Percentiles rank a stretch among this genome's conserved stretches.
phyloP scores from a whole-genome alignment of 2,888 invertebrate species.

The Drosophila ustulata region DNA sequence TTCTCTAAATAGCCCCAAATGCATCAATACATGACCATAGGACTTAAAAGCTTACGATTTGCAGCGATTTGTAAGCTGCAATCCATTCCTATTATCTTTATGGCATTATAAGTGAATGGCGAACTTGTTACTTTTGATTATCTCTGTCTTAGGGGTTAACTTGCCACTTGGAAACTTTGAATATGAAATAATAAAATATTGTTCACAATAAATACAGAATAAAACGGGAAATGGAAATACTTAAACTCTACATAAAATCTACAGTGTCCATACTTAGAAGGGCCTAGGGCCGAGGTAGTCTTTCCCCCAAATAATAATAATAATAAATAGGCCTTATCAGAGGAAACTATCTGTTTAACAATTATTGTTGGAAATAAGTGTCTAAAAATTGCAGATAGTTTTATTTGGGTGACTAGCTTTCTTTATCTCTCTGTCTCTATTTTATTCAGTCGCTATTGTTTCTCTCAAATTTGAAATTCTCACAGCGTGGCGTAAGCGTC shows the following conservation, averaged over 20 bases:
- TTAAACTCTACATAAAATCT: no score
- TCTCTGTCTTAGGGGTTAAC: conserved; percentile 15
- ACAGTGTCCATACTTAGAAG: no score
- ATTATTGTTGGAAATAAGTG: not conserved
- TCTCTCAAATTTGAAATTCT: conserved; percentile 10
- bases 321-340: no score
- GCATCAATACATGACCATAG: not conserved
- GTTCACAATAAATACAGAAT: no score
- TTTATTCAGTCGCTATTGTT: not conserved
- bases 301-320: no score
- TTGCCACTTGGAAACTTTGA: not conserved
- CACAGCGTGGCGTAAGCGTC: conserved; percentile 21
- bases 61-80: conserved; percentile 35
- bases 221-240: no score
- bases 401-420: not conserved
- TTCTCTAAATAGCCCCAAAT: conserved; percentile 55
- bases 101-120: conserved; percentile 31
- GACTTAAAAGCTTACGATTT: conserved; percentile 26
- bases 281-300: no score
- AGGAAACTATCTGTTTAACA: not conserved
- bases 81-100: conserved; percentile 31
- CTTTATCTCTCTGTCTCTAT: not conserved
- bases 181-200: no score
- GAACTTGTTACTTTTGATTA: not conserved
- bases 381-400: conserved; percentile 5